Base-by-base conservation (phyloP, 2,113 vertebrate genomes). In the Notiomystis cincta region DNA sequence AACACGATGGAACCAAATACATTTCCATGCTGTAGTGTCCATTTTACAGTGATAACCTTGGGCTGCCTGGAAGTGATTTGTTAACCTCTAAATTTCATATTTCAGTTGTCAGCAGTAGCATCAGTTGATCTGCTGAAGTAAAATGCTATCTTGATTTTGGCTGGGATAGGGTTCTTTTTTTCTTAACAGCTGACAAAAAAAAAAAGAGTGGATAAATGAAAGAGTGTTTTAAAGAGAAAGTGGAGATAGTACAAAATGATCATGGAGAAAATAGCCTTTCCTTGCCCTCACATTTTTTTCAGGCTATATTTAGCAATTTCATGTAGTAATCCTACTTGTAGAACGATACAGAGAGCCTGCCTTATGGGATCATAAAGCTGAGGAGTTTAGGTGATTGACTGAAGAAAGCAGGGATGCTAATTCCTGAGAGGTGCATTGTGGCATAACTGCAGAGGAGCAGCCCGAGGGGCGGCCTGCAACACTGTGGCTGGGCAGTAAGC, bases 401-500 rank as follows among this genome's bases (percentile, higher is more conserved):
- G 72, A 90, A 82, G 60, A 67, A 91, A 96, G 67, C 24, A 65
- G 56, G 65, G 69, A 64, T 88, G 89, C 21, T 91, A 76, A 90
- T 94, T 83, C 64, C 69, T 66, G 77, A 42, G 79, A 73, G 77
- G 16, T 75, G n/a, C 14, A 50, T 14, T 25, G 53, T 73, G 70
- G 90, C 83, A 54, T n/a, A 58, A 38, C 81, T 96, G 81, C 82
- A 88, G 71, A 60, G 38, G 37, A 93, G n/a, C 70, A 87, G 95
- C 50, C 56, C 2, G 33, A 47, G 76, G 89, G 84, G 87, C 0
- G 20, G 77, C 61, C 65, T 83, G 50, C 56, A 77, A 25, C 53
- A 14, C 50, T 33, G 84, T 31, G n/a, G 31, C 94, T 61, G 73
- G 96, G 96, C 92, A 94, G 75, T 22, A 66, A 96, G 96, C 97